A percentile compares a stretch with the other conserved stretches of the same genome.
Evolutionary conservation across 2,797 vertebrate genomes (phyloP).

Genomic region (Rhinophrynus dorsalis): DNA sequence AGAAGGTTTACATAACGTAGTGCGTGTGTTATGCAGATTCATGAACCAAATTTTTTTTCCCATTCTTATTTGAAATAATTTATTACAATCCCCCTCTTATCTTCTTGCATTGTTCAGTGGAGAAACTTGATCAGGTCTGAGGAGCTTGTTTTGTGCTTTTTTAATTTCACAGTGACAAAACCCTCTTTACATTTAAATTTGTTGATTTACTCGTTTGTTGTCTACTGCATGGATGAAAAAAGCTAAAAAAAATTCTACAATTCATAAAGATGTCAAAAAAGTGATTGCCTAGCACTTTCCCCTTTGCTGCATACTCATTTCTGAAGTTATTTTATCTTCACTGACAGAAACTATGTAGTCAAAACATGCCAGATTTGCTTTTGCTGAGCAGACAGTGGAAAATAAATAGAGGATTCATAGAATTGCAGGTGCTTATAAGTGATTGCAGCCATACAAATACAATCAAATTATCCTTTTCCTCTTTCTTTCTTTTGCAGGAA

Average conservation of each 20-base stretch:
- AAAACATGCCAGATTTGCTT: conserved; percentile 17
- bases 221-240: background rate
- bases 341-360: background rate
- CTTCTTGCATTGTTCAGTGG: too few relatives aligned
- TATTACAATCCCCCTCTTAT: too few relatives aligned
- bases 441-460: conserved; percentile 8
- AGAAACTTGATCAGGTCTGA: too few relatives aligned
- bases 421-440: background rate
- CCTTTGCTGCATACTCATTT: conserved; percentile 10
- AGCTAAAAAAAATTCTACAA: background rate
- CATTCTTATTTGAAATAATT: too few relatives aligned
- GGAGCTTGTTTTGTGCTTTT: too few relatives aligned
- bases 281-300: conserved; percentile 9
- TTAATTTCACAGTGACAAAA: background rate
- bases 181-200: background rate
- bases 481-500: too few relatives aligned
- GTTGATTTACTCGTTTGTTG: background rate
- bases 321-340: conserved; percentile 5
- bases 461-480: too few relatives aligned
- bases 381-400: conserved; percentile 5
- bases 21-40: too few relatives aligned
- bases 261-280: conserved; percentile 26
- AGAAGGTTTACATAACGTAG: too few relatives aligned
- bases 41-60: too few relatives aligned
- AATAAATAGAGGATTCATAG: background rate